These are phyloP conservation scores for Coelinius sp. DNA, from an alignment of 2,888 invertebrate species.

Conservation along the genomic window DNA sequence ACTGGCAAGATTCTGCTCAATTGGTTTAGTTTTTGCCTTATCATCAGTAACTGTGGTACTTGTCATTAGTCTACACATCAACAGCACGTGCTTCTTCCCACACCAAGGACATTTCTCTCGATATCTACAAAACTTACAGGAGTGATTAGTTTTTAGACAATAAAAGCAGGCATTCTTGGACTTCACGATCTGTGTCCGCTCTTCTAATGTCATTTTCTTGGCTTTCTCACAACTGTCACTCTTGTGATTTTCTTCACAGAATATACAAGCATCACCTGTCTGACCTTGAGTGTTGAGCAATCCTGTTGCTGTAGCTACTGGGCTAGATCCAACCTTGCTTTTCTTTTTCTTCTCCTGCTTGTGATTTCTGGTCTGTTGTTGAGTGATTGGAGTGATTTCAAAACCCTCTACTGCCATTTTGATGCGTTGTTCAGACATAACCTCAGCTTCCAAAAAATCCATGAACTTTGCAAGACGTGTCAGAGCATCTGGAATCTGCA, in stretches of 20 bases:
- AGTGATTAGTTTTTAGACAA: conserved; percentile 51
- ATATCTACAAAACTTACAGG: conserved; percentile 45
- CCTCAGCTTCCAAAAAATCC: conserved; percentile 39
- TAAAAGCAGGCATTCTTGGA: conserved; percentile 49
- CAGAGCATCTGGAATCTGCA: neutral
- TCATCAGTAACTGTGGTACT: neutral
- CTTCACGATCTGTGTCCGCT: conserved; percentile 41
- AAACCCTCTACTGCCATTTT: conserved; percentile 10
- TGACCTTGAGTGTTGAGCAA: conserved; percentile 31
- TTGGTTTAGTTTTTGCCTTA: neutral
- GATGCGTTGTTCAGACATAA: conserved; percentile 20
- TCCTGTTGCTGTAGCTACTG: conserved; percentile 23
- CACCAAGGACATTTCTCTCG: conserved; percentile 50
- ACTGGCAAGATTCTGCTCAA: conserved; percentile 36
- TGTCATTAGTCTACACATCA: conserved; percentile 47
- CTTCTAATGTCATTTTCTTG: conserved; percentile 43
- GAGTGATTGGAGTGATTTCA: neutral
- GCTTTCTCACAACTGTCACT: conserved; percentile 46
- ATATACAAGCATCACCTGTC: conserved; percentile 46
- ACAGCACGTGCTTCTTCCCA: conserved; percentile 42
- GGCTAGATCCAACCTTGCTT: neutral
- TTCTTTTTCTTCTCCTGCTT: neutral
- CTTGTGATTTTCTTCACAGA: conserved; percentile 50
- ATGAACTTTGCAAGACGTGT: conserved; percentile 16
- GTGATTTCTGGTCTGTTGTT: neutral